These are phyloP conservation scores for Pseudochirops cupreus DNA, from an alignment of 2,797 vertebrate species.

Conservation along the genomic window DNA sequence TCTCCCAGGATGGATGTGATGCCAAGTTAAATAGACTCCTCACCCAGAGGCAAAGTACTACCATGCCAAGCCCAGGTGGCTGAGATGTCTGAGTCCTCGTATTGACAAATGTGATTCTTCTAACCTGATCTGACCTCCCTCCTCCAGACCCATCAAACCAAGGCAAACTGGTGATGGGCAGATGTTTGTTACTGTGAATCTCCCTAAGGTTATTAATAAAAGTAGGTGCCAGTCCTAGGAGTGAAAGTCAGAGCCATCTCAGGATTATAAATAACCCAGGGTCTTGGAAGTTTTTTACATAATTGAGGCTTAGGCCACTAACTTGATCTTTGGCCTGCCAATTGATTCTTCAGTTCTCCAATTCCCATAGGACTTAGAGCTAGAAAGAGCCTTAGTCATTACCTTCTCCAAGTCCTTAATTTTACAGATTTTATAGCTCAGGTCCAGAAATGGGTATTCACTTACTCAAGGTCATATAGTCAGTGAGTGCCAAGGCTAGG, in stretches of 20 bases:
- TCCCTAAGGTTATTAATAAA: not conserved
- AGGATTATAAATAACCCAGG: not conserved
- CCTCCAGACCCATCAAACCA: not conserved
- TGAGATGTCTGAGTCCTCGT: not conserved
- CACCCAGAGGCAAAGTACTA: not conserved
- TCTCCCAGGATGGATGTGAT: not conserved
- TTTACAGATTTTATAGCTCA: not conserved
- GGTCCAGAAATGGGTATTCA: not conserved
- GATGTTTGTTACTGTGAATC: not conserved
- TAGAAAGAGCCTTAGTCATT: not conserved
- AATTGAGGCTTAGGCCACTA: not conserved
- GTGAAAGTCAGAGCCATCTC: constrained; percentile 1
- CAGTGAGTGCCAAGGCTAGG: not conserved
- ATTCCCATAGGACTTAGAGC: not conserved
- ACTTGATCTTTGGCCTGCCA: not conserved
- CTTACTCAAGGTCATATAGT: not conserved
- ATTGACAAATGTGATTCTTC: not conserved
- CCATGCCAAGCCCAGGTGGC: not conserved
- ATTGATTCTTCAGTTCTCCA: not conserved
- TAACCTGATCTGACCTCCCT: not conserved
- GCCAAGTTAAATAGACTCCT: constrained; percentile 9
- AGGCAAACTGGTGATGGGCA: not conserved
- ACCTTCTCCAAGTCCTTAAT: not conserved
- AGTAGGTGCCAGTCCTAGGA: not conserved
- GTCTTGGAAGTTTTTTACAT: not conserved